Evolutionary conservation across 2,113 vertebrate species (phyloP).

Genomic region (Hyla sarda): DNA sequence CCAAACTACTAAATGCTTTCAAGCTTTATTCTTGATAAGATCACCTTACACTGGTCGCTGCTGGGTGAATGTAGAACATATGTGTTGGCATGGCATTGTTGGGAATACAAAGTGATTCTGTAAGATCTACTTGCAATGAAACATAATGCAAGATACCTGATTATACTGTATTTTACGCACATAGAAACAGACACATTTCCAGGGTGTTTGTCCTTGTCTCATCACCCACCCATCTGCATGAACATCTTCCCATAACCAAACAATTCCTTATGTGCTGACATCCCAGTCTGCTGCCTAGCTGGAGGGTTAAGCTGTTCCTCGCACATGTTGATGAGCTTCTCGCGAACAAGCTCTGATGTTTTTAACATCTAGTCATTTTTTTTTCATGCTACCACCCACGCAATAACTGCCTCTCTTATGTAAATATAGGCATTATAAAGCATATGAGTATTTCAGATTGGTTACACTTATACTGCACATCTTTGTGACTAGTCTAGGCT

Average conservation of each 20-base stretch:
- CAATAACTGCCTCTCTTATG: background rate
- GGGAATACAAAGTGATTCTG: background rate
- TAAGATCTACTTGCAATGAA: background rate
- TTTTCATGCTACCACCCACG: slow-evolving; percentile 21
- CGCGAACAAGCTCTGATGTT: slow-evolving; percentile 4
- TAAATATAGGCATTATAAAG: slow-evolving; percentile 25
- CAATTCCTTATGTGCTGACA: slow-evolving; percentile 30
- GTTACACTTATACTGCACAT: too few species aligned
- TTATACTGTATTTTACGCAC: background rate
- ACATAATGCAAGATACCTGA: background rate
- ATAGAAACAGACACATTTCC: background rate
- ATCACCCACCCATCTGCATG: slow-evolving; percentile 23
- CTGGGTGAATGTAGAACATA: background rate
- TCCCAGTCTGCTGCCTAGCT: slow-evolving; percentile 26
- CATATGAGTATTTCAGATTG: slow-evolving; percentile 7
- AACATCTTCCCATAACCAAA: slow-evolving; percentile 34
- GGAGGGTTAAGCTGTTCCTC: slow-evolving; percentile 25
- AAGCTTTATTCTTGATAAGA: background rate
- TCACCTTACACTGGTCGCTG: background rate
- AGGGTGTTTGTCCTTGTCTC: slow-evolving; percentile 24
- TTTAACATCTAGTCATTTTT: slow-evolving; percentile 11
- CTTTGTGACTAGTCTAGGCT: background rate
- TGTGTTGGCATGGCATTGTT: background rate
- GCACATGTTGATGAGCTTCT: slow-evolving; percentile 19
- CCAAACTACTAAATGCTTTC: too few species aligned